Evolutionary conservation across 2,888 invertebrate genomes (phyloP), one percentile per base, ranked within the genome.

Genomic region (Podotricha telesiphe): DNA sequence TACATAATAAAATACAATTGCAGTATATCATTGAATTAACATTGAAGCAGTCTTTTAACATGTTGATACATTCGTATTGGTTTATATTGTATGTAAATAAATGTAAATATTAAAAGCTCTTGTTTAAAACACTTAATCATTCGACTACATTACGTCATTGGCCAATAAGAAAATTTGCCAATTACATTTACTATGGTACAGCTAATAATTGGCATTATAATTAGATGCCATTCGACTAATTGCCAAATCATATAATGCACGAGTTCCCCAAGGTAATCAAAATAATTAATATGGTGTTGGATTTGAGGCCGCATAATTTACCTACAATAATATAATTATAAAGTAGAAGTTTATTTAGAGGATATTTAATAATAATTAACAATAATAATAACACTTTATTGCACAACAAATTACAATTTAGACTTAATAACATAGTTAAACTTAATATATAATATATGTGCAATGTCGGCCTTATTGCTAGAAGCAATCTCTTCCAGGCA

Each of bases 141-240:
- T 15, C 0, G n/a, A n/a, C 11, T 15, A 22, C 10, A 3, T 28
- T 1, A 53, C 28, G 15, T 53, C 3, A 28, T 22, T 20, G 15
- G n/a, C 15, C 19, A 28, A 34, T 34, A 17, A 2, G 13, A 13
- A 55, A 19, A 22, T n/a, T 22, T 13, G 10, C 17, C 5, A 45
- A 28, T 17, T 42, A 2, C 42, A 42, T 42, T 22, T 15, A 42
- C 6, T 45, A 42, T 45, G 6, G 34, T 55, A 37, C 55, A 34
- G 45, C 6, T 62, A 48, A 48, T 62, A n/a, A 59, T 62, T 62
- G 20, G 6, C 20, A 42, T 42, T 59, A 59, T 48, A 34, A 61
- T 48, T 48, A 61, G 17, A 61, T 61, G 6, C 13, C 17, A 61
- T 34, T 55, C 28, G 34, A 19, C 34, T 62, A 47, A 62, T 62